Evolutionary conservation across 2,888 invertebrate species (phyloP).

Genomic region (Lordiphosa fenestrarum): DNA sequence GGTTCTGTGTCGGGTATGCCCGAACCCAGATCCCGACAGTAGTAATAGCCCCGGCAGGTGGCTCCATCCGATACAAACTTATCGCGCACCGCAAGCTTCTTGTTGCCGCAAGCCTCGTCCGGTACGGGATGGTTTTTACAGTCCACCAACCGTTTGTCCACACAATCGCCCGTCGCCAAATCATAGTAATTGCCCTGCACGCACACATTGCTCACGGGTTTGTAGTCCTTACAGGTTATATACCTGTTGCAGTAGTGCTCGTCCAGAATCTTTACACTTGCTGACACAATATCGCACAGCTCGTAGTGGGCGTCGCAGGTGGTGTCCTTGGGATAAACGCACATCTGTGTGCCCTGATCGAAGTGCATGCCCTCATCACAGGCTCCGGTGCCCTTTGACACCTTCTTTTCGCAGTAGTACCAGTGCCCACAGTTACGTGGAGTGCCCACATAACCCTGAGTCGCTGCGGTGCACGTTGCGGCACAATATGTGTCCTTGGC

Average conservation of each 20-base stretch:
- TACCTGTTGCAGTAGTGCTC: conserved; percentile 64
- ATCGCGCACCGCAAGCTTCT: conserved; percentile 60
- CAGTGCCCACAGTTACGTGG: conserved; percentile 64
- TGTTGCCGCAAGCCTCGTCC: conserved; percentile 59
- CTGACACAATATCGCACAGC: conserved; percentile 60
- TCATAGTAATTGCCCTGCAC: conserved; percentile 53
- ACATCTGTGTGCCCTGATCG: conserved; percentile 30
- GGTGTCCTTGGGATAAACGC: conserved; percentile 48
- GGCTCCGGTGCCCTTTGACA: conserved; percentile 16
- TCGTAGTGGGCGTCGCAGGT: conserved; percentile 51
- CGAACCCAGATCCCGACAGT: conserved; percentile 62
- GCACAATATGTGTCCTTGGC: conserved; percentile 54
- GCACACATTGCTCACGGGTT: conserved; percentile 28
- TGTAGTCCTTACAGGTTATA: conserved; percentile 39
- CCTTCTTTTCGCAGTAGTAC: conserved; percentile 49
- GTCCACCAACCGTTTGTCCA: conserved; percentile 45
- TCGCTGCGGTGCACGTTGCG: conserved; percentile 39
- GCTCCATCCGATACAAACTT: conserved; percentile 64
- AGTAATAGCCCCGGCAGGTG: conserved; percentile 74
- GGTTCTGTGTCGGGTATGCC: conserved; percentile 61
- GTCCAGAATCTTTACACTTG: conserved; percentile 38
- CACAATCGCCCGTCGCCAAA: conserved; percentile 34
- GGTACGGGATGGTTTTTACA: conserved; percentile 66
- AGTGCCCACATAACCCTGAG: conserved; percentile 51
- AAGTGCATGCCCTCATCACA: conserved; percentile 57